phyloP scores from a whole-genome alignment of 1,140 invertebrate species.

The Trichonephila inaurata region DNA sequence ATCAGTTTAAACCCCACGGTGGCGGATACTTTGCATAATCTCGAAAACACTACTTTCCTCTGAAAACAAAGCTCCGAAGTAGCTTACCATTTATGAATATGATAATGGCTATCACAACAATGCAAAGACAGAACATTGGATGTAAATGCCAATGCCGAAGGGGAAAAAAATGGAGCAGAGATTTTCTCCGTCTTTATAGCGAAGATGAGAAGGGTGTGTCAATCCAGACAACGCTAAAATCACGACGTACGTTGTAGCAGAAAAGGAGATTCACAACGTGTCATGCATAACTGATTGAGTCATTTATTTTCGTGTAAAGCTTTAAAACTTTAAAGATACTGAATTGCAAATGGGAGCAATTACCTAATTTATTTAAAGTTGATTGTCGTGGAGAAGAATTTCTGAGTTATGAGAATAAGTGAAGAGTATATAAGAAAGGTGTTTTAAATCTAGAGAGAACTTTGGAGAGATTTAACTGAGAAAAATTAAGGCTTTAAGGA shows the following conservation, averaged over 20 bases:
- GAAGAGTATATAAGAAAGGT: not conserved
- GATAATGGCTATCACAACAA: too few relatives aligned
- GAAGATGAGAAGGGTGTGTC: not conserved
- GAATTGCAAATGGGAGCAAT: constrained; percentile 35
- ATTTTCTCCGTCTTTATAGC: not conserved
- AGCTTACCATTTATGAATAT: too few relatives aligned
- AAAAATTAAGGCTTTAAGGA: not conserved
- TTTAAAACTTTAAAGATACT: constrained; percentile 35
- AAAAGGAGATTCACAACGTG: not conserved
- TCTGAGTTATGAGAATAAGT: constrained; percentile 10
- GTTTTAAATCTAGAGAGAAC: not conserved
- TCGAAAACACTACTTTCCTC: too few relatives aligned
- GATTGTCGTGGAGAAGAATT: not conserved
- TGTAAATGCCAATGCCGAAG: not conserved
- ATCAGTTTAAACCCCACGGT: too few relatives aligned
- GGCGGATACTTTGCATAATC: too few relatives aligned
- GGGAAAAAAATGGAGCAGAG: not conserved
- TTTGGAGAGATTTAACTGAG: not conserved
- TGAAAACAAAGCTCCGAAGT: too few relatives aligned
- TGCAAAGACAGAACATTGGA: not conserved
- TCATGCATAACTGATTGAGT: constrained; percentile 32
- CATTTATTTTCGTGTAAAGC: constrained; percentile 33
- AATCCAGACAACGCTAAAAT: not conserved
- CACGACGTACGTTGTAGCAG: not conserved
- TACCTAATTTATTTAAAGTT: constrained; percentile 41